Base-by-base conservation (phyloP, 2,113 vertebrate genomes). In the Callocephalon fimbriatum region DNA sequence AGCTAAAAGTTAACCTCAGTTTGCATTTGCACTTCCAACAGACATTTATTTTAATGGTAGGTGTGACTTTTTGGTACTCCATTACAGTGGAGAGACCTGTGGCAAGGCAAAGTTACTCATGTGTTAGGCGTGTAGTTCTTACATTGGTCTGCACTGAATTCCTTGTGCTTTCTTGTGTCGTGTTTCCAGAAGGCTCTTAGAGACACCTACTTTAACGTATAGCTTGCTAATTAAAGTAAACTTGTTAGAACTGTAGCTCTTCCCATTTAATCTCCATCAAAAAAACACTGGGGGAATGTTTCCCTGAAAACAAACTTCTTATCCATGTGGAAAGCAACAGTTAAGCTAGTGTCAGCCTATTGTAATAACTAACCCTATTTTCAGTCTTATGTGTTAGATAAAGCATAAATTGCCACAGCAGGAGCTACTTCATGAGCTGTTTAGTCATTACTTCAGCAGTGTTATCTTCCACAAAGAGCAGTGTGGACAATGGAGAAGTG, bases 381-480 rank as follows among this genome's bases (percentile, higher is more conserved):
- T 92, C 92, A 88, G 79, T 66, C 21, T 59, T 59, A 3, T 40
- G 9, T 26, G 54, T 72, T 50, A 88, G 90, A 86, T 87, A 74
- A 95, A 90, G 88, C 62, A 51, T 82, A 40, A 96, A 78, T 51
- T 74, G 66, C 62, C 62, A 27, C 81, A 85, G 92, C 88, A 76
- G 95, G 90, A 92, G 51, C 78, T 90, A 40, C 85, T 90, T 76
- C 38, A 6, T 22, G 78, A 88, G 53, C 86, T 90, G 32, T 87
- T 84, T 4, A 62, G 50, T 67, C 1, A 4, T 74, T 50, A 9
- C 68, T 93, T 86, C 37, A 70, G 71, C 53, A 23, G 67, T 86
- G 63, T 35, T 58, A 37, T 88, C 74, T 66, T 54, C 78, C 62
- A 79, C 44, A 48, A 31, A 76, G 71, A 65, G 40, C 40, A 53